Conservation (phyloP, 2,888 invertebrate species). For the Hybos culiciformis region DNA sequence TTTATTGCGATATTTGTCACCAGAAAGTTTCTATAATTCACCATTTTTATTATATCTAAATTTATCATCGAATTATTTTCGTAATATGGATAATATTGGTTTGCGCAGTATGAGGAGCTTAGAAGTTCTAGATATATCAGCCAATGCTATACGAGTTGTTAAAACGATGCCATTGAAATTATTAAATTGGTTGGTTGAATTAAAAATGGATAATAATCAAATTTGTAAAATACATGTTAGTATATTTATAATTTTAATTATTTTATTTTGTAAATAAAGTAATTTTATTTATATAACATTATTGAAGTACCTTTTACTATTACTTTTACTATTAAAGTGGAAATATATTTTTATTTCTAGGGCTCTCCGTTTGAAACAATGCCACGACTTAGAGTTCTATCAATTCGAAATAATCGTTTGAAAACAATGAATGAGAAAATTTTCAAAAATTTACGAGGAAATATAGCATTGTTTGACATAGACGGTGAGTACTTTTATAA, state of each 20-base stretch:
- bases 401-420: conserved; percentile 62
- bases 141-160: conserved; percentile 58
- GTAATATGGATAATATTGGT: conserved; percentile 60
- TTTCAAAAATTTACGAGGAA: conserved; percentile 61
- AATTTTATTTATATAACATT: neutral
- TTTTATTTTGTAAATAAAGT: neutral
- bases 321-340: neutral
- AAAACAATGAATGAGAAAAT: conserved; percentile 57
- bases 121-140: conserved; percentile 73
- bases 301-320: neutral
- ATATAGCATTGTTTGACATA: conserved; percentile 69
- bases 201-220: conserved; percentile 71
- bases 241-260: neutral
- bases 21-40: conserved; percentile 61
- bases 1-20: conserved; percentile 54
- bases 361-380: conserved; percentile 71
- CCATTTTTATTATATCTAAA: conserved; percentile 70
- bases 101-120: conserved; percentile 58
- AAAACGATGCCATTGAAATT: conserved; percentile 53
- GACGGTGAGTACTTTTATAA: conserved; percentile 44
- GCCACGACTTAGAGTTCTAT: conserved; percentile 69
- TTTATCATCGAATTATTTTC: conserved; percentile 67
- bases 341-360: conserved; percentile 19
- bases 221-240: conserved; percentile 57
- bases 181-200: conserved; percentile 75